Percentiles rank a stretch among this genome's conserved stretches.
These are phyloP conservation scores for Staurois parvus DNA, from an alignment of 2,797 vertebrate genomes.

Conservation along the genomic window DNA sequence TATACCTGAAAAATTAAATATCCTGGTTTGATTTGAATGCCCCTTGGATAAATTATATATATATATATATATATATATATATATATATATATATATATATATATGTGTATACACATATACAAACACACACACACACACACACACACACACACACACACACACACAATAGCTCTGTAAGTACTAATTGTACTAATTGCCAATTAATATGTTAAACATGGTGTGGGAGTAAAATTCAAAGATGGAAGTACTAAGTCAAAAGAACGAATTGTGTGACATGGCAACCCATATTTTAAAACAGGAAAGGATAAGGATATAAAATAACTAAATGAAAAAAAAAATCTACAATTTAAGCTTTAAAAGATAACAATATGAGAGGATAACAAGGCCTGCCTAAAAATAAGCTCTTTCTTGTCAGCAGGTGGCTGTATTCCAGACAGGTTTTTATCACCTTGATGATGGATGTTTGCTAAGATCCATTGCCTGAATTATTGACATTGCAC, in stretches of 20 bases:
- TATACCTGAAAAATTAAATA: too few relatives aligned
- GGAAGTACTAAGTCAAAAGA: not conserved
- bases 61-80: too few relatives aligned
- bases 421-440: constrained; percentile 34
- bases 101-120: too few relatives aligned
- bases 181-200: not conserved
- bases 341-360: not conserved
- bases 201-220: not conserved
- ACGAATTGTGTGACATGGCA: not conserved
- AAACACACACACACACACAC: too few relatives aligned
- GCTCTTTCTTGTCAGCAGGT: constrained; percentile 35
- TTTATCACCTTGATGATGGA: constrained; percentile 50
- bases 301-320: constrained; percentile 20
- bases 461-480: constrained; percentile 28
- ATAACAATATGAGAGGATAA: constrained; percentile 24
- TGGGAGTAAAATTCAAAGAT: not conserved
- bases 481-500: constrained; percentile 37
- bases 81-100: too few relatives aligned
- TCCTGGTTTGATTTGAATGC: too few relatives aligned
- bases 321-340: constrained; percentile 21
- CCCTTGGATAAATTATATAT: too few relatives aligned
- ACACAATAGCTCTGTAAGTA: not conserved
- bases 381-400: constrained; percentile 22
- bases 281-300: not conserved
- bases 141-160: too few relatives aligned